Evolutionary conservation across 2,797 vertebrate genomes (phyloP).

Genomic region (Channa striata): DNA sequence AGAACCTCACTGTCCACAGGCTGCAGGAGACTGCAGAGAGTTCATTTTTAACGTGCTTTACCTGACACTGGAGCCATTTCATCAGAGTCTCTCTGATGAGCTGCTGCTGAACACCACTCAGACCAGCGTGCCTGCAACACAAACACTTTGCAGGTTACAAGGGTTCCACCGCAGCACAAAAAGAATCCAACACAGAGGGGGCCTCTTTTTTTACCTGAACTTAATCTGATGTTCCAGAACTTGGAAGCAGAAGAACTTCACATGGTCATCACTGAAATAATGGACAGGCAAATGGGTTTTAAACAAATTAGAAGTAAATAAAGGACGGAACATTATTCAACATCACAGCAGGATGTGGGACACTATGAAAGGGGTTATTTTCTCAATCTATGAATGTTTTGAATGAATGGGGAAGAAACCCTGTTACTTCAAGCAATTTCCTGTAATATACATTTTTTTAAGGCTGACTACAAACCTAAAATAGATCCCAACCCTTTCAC

Average conservation of each 20-base stretch:
- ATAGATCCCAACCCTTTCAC: no score
- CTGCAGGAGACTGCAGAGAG: no score
- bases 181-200: background rate
- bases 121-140: conserved; percentile 89
- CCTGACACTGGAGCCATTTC: conserved; percentile 98
- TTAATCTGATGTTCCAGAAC: conserved; percentile 98
- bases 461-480: no score
- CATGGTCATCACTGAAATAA: conserved; percentile 91
- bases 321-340: no score
- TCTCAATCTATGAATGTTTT: no score
- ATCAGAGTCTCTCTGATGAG: conserved; percentile 95
- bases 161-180: background rate
- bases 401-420: no score
- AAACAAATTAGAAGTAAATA: background rate
- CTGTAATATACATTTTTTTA: no score
- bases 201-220: conserved; percentile 89
- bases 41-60: no score
- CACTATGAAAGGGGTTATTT: no score
- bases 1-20: no score
- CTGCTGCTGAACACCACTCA: conserved; percentile 91
- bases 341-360: background rate
- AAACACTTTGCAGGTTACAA: background rate
- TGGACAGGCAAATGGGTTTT: background rate
- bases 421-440: no score
- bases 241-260: conserved; percentile 99